Conservation (phyloP, 2,113 vertebrate species). For the Myotis yumanensis region DNA sequence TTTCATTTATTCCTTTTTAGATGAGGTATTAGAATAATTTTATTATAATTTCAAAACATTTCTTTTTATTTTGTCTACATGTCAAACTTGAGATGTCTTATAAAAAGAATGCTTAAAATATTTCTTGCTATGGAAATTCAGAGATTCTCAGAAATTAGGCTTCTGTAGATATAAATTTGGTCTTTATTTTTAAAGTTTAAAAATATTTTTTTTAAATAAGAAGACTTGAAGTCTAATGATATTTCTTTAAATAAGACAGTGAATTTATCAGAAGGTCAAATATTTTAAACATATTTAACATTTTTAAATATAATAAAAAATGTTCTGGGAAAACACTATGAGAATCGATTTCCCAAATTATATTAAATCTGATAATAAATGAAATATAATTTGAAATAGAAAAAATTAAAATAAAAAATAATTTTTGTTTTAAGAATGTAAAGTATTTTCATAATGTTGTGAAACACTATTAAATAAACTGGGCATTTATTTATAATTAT, state of each 20-base stretch:
- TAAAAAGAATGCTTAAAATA: neutral
- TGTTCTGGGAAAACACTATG: neutral
- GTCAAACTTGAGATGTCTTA: neutral
- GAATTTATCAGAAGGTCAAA: neutral
- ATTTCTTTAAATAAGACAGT: neutral
- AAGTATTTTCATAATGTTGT: neutral
- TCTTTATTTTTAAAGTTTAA: slow-evolving; percentile 35
- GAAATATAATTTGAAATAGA: neutral
- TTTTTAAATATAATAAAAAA: neutral
- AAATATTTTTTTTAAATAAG: neutral
- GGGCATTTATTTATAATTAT: neutral
- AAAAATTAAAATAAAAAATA: neutral
- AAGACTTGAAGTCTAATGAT: neutral
- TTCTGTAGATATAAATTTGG: neutral
- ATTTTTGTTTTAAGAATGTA: neutral
- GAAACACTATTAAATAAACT: neutral
- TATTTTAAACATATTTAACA: neutral
- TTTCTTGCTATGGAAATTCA: neutral
- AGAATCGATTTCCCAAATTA: neutral
- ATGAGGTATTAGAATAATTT: neutral
- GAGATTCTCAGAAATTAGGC: neutral
- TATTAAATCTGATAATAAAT: neutral
- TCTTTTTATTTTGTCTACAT: slow-evolving; percentile 22
- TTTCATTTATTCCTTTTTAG: slow-evolving; percentile 37
- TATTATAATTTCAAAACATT: slow-evolving; percentile 12